Conservation (phyloP, 2,888 invertebrate genomes). For the Chalcis sispes region DNA sequence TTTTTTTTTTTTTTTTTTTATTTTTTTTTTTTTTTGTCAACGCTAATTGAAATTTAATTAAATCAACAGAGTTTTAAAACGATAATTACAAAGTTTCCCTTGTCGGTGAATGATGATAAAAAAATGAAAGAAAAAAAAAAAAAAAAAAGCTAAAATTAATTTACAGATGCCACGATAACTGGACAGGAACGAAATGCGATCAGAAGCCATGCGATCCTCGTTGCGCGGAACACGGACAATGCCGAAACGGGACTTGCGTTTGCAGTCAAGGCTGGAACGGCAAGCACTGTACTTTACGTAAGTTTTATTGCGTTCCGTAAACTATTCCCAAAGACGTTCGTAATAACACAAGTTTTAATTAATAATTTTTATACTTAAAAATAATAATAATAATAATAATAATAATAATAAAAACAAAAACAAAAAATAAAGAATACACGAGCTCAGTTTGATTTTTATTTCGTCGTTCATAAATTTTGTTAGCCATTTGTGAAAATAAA, state of each 20-base stretch:
- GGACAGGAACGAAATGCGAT: conserved; percentile 95
- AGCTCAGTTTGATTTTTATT: background rate
- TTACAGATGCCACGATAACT: conserved; percentile 89
- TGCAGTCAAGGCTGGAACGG: conserved; percentile 99
- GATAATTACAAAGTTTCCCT: too few relatives aligned
- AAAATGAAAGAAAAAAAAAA: too few relatives aligned
- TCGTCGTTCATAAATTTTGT: too few relatives aligned
- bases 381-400: too few relatives aligned
- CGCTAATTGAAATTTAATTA: conserved; percentile 2
- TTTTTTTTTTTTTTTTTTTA: background rate
- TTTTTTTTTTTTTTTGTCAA: background rate
- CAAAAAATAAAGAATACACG: too few relatives aligned
- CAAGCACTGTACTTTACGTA: conserved; percentile 96
- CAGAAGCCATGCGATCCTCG: conserved; percentile 93
- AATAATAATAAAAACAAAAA: too few relatives aligned
- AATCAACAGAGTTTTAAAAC: background rate
- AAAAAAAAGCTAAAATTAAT: conserved; percentile 1
- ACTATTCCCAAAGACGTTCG: background rate
- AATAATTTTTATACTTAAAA: too few relatives aligned
- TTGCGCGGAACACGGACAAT: conserved; percentile 96
- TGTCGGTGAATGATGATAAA: too few relatives aligned
- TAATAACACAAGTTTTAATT: too few relatives aligned
- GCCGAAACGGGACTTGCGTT: conserved; percentile 97
- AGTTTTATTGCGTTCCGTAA: conserved; percentile 75
- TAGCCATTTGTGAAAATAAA: too few relatives aligned